phyloP scores from a whole-genome alignment of 2,113 vertebrate genomes.

The Salvator merianae region DNA sequence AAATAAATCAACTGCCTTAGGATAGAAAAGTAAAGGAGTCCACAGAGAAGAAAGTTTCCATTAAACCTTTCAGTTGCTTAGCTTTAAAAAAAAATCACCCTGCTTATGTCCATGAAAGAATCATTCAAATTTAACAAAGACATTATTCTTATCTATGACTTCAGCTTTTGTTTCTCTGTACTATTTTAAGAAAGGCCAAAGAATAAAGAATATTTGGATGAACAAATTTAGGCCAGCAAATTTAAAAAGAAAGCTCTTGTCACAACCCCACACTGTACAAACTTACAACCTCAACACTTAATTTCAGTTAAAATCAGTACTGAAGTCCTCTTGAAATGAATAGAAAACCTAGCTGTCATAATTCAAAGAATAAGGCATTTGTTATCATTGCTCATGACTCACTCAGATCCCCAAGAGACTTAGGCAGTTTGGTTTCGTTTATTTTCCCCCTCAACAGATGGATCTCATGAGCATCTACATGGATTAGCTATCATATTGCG shows the following conservation, averaged over 20 bases:
- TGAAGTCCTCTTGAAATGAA: background rate
- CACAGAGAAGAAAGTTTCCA: background rate
- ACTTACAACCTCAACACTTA: no score
- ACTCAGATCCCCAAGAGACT: background rate
- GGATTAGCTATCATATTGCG: no score
- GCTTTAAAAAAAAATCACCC: background rate
- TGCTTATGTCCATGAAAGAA: background rate
- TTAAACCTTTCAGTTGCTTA: background rate
- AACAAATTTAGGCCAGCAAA: no score
- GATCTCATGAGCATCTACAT: background rate
- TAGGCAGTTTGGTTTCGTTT: background rate
- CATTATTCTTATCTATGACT: background rate
- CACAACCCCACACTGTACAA: no score
- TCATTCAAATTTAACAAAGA: background rate
- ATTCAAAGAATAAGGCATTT: background rate
- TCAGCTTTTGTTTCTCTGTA: background rate
- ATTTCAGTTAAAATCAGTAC: background rate
- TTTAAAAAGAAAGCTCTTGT: background rate
- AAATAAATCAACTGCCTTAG: no score
- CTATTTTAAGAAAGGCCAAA: background rate
- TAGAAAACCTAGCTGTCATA: background rate
- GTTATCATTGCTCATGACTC: background rate
- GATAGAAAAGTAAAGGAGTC: background rate
- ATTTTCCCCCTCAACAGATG: background rate
- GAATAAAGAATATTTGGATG: background rate